Percentiles rank a stretch among this genome's conserved stretches.
These are phyloP conservation scores for Galeopterus variegatus DNA, from an alignment of 2,113 vertebrate species.

Conservation along the genomic window DNA sequence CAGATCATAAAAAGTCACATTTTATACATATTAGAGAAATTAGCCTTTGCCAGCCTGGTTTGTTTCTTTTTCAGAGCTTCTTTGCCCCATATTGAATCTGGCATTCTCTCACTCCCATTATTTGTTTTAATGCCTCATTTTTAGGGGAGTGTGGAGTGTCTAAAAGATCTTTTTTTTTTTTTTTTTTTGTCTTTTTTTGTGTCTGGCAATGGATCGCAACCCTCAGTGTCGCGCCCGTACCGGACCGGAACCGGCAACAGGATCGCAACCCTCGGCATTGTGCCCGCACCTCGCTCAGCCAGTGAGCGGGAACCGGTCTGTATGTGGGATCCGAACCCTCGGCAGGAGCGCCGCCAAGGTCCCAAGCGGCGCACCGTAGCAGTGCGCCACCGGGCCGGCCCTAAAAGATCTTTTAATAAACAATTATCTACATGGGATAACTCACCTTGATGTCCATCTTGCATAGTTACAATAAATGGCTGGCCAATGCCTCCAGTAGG, in stretches of 20 bases:
- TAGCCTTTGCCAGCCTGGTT: not conserved
- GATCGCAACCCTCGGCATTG: no score
- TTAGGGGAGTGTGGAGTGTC: not conserved
- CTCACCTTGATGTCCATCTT: constrained; percentile 93
- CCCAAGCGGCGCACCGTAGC: no score
- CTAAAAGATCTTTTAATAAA: constrained; percentile 19
- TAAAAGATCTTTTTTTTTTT: constrained; percentile 18
- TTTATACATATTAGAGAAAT: not conserved
- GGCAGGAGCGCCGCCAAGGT: no score
- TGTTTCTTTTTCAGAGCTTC: not conserved
- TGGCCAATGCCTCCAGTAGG: constrained; percentile 87
- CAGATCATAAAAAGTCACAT: not conserved
- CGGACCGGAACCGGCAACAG: no score
- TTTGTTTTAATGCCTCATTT: not conserved
- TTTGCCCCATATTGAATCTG: not conserved
- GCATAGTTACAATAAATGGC: constrained; percentile 94
- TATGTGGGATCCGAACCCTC: no score
- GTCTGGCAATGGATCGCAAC: no score
- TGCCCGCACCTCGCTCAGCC: no score
- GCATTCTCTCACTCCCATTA: not conserved
- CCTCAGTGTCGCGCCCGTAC: no score
- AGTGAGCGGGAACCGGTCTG: no score
- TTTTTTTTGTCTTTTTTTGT: no score
- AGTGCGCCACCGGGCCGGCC: no score
- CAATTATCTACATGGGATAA: not conserved